phyloP scores from a whole-genome alignment of 1,140 invertebrate genomes.

The Neelides sp. region DNA sequence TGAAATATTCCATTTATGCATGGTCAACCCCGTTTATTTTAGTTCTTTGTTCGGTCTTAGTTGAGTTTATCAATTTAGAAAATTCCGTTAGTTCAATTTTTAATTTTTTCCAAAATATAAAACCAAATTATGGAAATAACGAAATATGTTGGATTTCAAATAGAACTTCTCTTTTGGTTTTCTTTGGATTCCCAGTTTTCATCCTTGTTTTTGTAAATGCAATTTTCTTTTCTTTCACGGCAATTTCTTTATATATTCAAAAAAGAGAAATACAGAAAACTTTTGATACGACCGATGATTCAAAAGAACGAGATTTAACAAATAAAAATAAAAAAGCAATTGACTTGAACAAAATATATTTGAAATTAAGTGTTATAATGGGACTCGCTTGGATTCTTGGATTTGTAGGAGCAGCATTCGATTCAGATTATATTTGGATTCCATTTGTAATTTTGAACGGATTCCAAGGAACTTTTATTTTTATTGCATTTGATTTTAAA shows the following conservation, averaged over 20 bases:
- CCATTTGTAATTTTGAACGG: constrained; percentile 40
- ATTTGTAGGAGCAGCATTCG: constrained; percentile 35
- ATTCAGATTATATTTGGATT: constrained; percentile 34
- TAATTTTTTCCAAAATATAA: constrained; percentile 12
- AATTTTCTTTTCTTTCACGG: constrained; percentile 36
- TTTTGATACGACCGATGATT: constrained; percentile 14
- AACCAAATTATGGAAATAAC: constrained; percentile 33
- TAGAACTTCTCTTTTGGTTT: constrained; percentile 33
- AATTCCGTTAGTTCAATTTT: constrained; percentile 8
- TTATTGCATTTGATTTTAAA: constrained; percentile 40
- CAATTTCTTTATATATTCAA: constrained; percentile 31
- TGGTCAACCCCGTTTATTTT: constrained; percentile 35
- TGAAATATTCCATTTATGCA: constrained; percentile 35
- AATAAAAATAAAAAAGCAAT: too few relatives aligned
- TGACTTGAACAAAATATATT: constrained; percentile 38
- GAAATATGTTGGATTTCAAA: constrained; percentile 35
- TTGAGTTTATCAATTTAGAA: constrained; percentile 30
- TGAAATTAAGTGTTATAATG: constrained; percentile 41
- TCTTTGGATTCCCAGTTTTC: constrained; percentile 38
- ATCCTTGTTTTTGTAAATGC: constrained; percentile 36
- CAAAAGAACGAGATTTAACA: too few relatives aligned
- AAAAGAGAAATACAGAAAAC: constrained; percentile 18
- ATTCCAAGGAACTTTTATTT: constrained; percentile 41
- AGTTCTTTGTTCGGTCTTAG: constrained; percentile 28
- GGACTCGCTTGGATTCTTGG: constrained; percentile 42